Conservation (phyloP, 2,113 vertebrate genomes). For the Columba janthina region DNA sequence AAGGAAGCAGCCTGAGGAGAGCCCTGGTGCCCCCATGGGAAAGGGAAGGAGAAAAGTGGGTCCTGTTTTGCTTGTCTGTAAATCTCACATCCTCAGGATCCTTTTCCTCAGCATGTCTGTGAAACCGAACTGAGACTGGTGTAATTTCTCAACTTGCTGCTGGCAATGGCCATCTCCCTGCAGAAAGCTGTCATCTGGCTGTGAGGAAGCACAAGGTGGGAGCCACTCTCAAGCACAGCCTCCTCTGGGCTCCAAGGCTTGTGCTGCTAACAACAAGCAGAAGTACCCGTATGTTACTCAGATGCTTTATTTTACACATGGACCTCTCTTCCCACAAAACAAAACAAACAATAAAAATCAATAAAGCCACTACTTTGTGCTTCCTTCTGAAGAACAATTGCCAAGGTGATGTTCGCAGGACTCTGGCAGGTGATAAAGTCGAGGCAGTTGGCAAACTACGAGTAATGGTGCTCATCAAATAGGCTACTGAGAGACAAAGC, state of each 20-base stretch:
- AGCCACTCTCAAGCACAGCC: not conserved
- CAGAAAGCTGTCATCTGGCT: not conserved
- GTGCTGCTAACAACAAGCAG: not conserved
- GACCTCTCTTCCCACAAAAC: not conserved
- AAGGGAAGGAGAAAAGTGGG: not conserved
- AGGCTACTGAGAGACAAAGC: not conserved
- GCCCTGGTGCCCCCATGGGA: not conserved
- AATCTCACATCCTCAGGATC: not conserved
- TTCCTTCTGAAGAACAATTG: not conserved
- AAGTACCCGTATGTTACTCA: not conserved
- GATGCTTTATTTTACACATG: not conserved
- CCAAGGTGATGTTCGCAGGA: not conserved
- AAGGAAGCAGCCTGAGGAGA: not conserved
- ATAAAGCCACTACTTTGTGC: not conserved
- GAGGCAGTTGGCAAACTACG: accelerated
- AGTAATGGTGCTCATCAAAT: not conserved
- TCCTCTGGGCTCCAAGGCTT: accelerated
- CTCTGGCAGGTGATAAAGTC: not conserved
- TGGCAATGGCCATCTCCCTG: not conserved
- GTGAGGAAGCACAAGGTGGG: not conserved
- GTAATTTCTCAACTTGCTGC: not conserved
- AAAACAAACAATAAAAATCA: not conserved
- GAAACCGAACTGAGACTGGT: not conserved
- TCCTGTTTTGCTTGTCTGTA: not conserved
- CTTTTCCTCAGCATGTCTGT: not conserved